Conservation (phyloP, 2,113 vertebrate genomes). For the Myodes glareolus region DNA sequence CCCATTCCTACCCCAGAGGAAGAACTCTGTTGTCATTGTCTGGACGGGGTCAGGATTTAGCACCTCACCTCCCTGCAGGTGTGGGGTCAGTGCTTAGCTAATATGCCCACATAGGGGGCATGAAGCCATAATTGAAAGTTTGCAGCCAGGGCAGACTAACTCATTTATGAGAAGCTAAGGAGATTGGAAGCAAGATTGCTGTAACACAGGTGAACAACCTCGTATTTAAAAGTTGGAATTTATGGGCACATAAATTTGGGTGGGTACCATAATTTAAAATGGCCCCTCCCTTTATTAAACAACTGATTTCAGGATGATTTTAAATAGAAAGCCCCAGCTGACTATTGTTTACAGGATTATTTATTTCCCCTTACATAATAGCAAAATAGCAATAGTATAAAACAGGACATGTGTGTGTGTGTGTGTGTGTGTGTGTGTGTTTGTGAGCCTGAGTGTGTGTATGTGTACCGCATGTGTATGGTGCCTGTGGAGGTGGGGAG, state of each 20-base stretch:
- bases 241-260: conserved; percentile 1
- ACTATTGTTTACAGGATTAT: background rate
- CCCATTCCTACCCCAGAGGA: background rate
- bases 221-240: conserved; percentile 26
- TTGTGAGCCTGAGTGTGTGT: background rate
- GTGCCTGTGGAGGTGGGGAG: background rate
- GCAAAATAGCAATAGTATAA: background rate
- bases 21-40: background rate
- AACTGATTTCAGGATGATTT: conserved; percentile 50
- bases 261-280: conserved; percentile 33
- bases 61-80: background rate
- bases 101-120: background rate
- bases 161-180: background rate
- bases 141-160: background rate
- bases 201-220: background rate
- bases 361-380: background rate
- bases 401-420: background rate
- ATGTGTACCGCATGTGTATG: background rate
- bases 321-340: background rate
- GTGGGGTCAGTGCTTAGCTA: background rate
- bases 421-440: no score
- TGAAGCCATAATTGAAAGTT: background rate
- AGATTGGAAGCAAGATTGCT: background rate
- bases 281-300: background rate
- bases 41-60: background rate